Conservation (phyloP, 2,797 vertebrate genomes). For the Peromyscus attwateri region DNA sequence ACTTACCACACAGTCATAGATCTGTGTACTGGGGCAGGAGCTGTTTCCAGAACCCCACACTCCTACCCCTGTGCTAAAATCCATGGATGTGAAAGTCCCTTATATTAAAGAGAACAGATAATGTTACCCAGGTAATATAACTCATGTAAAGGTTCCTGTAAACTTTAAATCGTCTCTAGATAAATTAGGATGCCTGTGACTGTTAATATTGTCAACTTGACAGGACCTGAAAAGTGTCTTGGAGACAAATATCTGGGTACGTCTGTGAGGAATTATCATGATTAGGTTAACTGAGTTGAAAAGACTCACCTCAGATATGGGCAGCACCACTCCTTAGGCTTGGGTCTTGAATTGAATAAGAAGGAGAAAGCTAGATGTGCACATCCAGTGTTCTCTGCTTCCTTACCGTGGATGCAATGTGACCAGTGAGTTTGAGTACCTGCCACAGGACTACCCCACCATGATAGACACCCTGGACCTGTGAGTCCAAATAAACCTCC, state of each 20-base stretch:
- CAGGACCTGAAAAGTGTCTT: not conserved
- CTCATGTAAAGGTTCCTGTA: not conserved
- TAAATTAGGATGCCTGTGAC: not conserved
- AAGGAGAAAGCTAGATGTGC: not conserved
- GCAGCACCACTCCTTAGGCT: not conserved
- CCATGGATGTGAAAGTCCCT: not conserved
- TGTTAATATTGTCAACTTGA: not conserved
- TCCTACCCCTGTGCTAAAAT: not conserved
- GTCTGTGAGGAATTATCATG: not conserved
- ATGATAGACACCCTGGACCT: not conserved
- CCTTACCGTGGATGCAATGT: not conserved
- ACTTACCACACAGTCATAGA: not conserved
- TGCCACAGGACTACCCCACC: no score
- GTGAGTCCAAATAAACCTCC: not conserved
- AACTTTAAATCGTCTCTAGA: constrained; percentile 5
- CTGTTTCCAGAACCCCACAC: not conserved
- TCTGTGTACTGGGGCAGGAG: not conserved
- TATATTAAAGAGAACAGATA: not conserved
- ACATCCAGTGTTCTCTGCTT: not conserved
- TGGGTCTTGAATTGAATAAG: not conserved
- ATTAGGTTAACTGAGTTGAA: not conserved
- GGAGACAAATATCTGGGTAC: not conserved
- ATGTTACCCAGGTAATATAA: not conserved
- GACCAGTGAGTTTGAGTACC: not conserved
- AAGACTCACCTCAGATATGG: not conserved